phyloP scores from a whole-genome alignment of 2,113 vertebrate genomes.

The Seriola quinqueradiata region DNA sequence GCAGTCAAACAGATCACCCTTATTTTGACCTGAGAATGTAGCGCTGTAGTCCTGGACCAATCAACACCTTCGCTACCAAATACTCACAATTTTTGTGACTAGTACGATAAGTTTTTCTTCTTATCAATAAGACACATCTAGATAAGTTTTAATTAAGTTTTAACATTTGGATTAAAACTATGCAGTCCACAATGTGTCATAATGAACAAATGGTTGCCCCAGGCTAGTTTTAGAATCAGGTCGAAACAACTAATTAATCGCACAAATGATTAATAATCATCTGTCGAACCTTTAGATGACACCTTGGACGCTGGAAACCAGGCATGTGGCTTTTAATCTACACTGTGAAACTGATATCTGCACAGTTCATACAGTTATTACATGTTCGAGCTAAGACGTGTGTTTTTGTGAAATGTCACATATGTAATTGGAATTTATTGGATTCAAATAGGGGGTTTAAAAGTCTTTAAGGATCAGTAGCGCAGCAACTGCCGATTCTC shows the following conservation, averaged over 20 bases:
- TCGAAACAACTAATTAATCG: no score
- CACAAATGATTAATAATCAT: no score
- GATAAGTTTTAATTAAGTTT: not conserved
- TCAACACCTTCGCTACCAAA: no score
- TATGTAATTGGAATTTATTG: not conserved
- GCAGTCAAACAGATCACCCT: slow-evolving; percentile 53
- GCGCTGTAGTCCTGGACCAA: not conserved
- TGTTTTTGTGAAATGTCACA: slow-evolving; percentile 26
- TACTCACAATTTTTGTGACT: not conserved
- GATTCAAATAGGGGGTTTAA: slow-evolving; percentile 35
- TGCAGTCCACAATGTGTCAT: no score
- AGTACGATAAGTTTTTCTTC: not conserved
- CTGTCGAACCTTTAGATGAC: no score
- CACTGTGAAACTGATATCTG: no score
- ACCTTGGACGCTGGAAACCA: no score
- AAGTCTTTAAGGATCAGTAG: slow-evolving; percentile 17
- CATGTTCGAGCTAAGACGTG: not conserved
- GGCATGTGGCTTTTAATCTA: no score
- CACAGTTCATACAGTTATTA: no score
- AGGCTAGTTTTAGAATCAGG: no score
- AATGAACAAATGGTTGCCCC: no score
- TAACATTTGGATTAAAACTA: not conserved
- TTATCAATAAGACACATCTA: not conserved
- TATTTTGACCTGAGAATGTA: slow-evolving; percentile 33
- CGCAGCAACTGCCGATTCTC: slow-evolving; percentile 17